Percentiles rank a stretch among this genome's conserved stretches.
These are phyloP conservation scores for Limnodromus scolopaceus DNA, from an alignment of 2,797 vertebrate genomes.

Conservation along the genomic window DNA sequence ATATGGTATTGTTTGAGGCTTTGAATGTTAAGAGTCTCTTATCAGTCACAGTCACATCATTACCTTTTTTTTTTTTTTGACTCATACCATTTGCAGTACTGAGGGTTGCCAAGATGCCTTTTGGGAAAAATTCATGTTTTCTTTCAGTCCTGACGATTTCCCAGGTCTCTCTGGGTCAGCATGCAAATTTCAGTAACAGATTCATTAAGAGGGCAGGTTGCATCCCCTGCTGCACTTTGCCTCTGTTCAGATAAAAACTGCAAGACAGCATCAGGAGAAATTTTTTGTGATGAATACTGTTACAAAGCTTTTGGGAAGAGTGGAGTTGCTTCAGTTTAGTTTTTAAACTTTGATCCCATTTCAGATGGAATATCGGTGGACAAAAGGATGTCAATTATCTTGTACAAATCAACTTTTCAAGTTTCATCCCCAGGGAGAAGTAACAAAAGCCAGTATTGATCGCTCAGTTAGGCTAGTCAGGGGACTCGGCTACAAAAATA, in stretches of 20 bases:
- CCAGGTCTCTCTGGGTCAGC: neutral
- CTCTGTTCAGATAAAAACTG: neutral
- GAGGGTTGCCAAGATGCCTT: neutral
- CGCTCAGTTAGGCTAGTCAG: neutral
- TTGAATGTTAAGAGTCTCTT: neutral
- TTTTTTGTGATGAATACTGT: neutral
- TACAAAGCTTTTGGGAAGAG: neutral
- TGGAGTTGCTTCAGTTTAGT: neutral
- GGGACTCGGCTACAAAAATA: neutral
- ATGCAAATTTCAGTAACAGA: neutral
- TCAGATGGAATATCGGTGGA: neutral
- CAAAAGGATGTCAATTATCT: neutral
- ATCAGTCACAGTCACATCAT: neutral
- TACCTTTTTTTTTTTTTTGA: neutral
- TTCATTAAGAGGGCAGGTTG: neutral
- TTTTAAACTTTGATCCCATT: neutral
- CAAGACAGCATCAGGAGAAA: neutral
- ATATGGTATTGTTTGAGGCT: neutral
- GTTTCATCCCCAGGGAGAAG: neutral
- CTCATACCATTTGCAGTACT: neutral
- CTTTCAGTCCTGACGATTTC: neutral
- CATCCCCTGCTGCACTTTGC: neutral
- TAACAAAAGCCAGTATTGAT: constrained; percentile 41
- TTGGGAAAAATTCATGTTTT: neutral
- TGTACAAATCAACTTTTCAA: constrained; percentile 21